Evolutionary conservation across 2,888 invertebrate species (phyloP).

Genomic region (Drosophila aldrichi): DNA sequence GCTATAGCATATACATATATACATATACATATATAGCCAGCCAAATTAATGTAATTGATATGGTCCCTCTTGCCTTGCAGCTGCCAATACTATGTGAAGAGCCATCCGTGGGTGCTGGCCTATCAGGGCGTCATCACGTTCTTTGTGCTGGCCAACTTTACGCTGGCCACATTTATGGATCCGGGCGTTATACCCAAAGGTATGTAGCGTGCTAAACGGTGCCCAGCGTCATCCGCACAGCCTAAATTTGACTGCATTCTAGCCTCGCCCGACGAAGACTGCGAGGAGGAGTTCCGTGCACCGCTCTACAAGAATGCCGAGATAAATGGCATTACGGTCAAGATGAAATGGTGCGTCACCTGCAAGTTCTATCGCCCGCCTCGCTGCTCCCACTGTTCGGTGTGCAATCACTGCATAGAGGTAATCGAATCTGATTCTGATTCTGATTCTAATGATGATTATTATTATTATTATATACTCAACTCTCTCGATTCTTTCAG

Average conservation of each 20-base stretch:
- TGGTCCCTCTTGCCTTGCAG: conserved; percentile 86
- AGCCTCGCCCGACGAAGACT: conserved; percentile 98
- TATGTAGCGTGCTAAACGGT: conserved; percentile 85
- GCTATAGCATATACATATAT: neutral
- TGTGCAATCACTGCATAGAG: conserved; percentile 99
- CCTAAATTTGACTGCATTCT: conserved; percentile 76
- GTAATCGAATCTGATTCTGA: conserved; percentile 85
- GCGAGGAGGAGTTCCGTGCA: conserved; percentile 98
- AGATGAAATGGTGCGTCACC: conserved; percentile 99
- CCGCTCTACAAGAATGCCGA: conserved; percentile 98
- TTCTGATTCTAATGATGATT: neutral
- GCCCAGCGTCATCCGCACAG: conserved; percentile 55
- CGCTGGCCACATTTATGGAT: conserved; percentile 99
- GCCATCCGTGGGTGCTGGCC: conserved; percentile 95
- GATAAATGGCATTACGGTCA: conserved; percentile 98
- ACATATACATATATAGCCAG: neutral
- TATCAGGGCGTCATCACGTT: conserved; percentile 97
- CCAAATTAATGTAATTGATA: conserved; percentile 9
- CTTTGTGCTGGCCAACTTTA: conserved; percentile 99
- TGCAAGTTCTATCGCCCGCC: conserved; percentile 99
- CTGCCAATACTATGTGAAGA: conserved; percentile 93
- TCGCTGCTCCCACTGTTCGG: conserved; percentile 99
- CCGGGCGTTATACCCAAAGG: conserved; percentile 99
- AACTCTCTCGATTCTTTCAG: conserved; percentile 86
- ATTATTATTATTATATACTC: neutral